A percentile compares a stretch with the other conserved stretches of the same genome.
Conservation (phyloP, 2,888 invertebrate species). For the Thelaira solivaga region DNA sequence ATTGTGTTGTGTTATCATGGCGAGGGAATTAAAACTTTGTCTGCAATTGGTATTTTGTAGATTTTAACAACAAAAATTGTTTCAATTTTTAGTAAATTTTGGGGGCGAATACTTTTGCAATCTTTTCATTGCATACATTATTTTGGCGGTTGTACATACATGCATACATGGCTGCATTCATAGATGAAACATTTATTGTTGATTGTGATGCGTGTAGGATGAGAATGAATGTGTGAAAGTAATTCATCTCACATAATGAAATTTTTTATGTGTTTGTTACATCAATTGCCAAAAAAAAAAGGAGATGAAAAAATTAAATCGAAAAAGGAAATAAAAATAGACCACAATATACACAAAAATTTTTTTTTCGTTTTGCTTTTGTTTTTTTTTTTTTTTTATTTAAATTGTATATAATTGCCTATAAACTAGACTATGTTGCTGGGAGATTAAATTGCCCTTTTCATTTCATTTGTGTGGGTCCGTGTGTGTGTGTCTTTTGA, state of each 20-base stretch:
- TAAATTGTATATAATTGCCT: slow-evolving; percentile 66
- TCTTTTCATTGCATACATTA: slow-evolving; percentile 42
- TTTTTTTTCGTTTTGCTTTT: slow-evolving; percentile 64
- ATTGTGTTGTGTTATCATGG: slow-evolving; percentile 42
- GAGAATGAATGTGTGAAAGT: slow-evolving; percentile 44
- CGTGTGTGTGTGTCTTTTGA: not conserved
- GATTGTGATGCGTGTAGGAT: not conserved
- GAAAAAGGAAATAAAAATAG: slow-evolving; percentile 59
- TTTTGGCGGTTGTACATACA: slow-evolving; percentile 50
- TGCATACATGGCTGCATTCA: slow-evolving; percentile 17
- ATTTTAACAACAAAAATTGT: slow-evolving; percentile 53
- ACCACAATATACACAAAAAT: slow-evolving; percentile 62
- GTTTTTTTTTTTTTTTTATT: slow-evolving; percentile 63
- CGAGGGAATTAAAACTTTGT: slow-evolving; percentile 64
- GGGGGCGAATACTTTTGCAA: slow-evolving; percentile 35
- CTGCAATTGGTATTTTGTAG: slow-evolving; percentile 60
- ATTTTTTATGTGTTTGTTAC: slow-evolving; percentile 63
- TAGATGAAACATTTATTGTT: not conserved
- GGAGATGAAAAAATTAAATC: slow-evolving; percentile 30
- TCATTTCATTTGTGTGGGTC: not conserved
- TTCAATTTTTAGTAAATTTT: slow-evolving; percentile 56
- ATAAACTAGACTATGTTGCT: slow-evolving; percentile 54
- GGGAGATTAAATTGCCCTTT: slow-evolving; percentile 41
- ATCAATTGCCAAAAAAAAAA: slow-evolving; percentile 58
- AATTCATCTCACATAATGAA: slow-evolving; percentile 64